phyloP scores from a whole-genome alignment of 2,113 vertebrate species.

The Rhinolophus sinicus region DNA sequence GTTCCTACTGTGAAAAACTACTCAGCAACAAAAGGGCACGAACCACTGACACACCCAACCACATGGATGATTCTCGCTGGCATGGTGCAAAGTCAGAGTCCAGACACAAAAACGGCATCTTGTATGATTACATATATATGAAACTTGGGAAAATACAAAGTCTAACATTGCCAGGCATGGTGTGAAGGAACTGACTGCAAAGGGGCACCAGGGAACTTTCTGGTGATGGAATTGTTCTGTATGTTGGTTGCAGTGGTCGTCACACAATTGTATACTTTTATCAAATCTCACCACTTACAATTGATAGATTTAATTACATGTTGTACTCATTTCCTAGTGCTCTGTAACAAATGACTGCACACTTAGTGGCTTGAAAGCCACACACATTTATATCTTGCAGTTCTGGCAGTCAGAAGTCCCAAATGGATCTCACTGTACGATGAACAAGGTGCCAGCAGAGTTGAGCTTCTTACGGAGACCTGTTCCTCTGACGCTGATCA shows the following conservation, averaged over 20 bases:
- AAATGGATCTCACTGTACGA: not conserved
- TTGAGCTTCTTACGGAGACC: not conserved
- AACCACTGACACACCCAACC: not conserved
- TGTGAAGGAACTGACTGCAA: not conserved
- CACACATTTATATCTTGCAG: not conserved
- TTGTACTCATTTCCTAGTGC: not conserved
- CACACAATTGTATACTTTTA: not conserved
- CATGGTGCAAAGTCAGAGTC: not conserved
- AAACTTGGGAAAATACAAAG: not conserved
- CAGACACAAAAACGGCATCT: not conserved
- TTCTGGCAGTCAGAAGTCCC: not conserved
- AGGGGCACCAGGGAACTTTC: not conserved
- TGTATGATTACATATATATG: not conserved
- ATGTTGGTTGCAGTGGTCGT: not conserved
- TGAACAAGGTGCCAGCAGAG: not conserved
- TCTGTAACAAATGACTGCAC: not conserved
- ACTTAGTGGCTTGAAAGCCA: not conserved
- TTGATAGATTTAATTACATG: not conserved
- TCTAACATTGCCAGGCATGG: not conserved
- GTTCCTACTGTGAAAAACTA: not conserved
- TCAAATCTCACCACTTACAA: not conserved
- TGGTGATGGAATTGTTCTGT: not conserved
- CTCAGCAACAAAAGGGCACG: not conserved
- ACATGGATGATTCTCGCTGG: not conserved
- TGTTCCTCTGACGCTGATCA: not conserved